phyloP scores from a whole-genome alignment of 2,888 invertebrate species.

The Crocallis elinguaria region DNA sequence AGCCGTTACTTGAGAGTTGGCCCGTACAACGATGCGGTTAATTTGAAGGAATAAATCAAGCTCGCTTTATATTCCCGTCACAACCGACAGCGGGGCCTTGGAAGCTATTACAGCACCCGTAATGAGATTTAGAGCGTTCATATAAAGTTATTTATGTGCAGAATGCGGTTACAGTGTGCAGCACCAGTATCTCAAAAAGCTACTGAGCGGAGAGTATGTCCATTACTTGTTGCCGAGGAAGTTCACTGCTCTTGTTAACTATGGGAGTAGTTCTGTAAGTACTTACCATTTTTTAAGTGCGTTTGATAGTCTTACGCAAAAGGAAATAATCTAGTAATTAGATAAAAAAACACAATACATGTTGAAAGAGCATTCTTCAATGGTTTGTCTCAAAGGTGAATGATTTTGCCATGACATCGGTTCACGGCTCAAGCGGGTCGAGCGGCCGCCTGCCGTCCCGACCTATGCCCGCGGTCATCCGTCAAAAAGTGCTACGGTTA shows the following conservation, averaged over 20 bases:
- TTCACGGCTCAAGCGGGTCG: conserved; percentile 27
- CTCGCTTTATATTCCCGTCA: conserved; percentile 79
- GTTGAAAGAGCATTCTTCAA: too few relatives aligned
- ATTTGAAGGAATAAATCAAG: conserved; percentile 71
- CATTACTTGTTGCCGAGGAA: conserved; percentile 16
- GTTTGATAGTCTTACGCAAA: too few relatives aligned
- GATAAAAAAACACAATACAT: too few relatives aligned
- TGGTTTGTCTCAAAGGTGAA: too few relatives aligned
- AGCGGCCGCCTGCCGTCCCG: conserved; percentile 23
- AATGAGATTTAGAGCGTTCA: conserved; percentile 82
- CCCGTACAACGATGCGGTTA: conserved; percentile 38
- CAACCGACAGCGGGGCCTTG: conserved; percentile 74
- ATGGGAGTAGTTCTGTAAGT: conserved; percentile 1
- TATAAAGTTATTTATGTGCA: conserved; percentile 80
- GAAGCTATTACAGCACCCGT: conserved; percentile 78
- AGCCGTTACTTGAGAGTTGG: conserved; percentile 35
- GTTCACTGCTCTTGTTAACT: neutral
- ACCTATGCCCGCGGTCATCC: conserved; percentile 39
- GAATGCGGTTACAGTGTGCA: conserved; percentile 58
- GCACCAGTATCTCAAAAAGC: conserved; percentile 41
- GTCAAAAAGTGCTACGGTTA: conserved; percentile 35
- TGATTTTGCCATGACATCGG: conserved; percentile 28
- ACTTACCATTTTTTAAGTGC: too few relatives aligned
- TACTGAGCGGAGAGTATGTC: conserved; percentile 21
- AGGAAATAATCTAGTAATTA: too few relatives aligned